phyloP scores from a whole-genome alignment of 1,140 invertebrate species.

The Heliconius melpomene region DNA sequence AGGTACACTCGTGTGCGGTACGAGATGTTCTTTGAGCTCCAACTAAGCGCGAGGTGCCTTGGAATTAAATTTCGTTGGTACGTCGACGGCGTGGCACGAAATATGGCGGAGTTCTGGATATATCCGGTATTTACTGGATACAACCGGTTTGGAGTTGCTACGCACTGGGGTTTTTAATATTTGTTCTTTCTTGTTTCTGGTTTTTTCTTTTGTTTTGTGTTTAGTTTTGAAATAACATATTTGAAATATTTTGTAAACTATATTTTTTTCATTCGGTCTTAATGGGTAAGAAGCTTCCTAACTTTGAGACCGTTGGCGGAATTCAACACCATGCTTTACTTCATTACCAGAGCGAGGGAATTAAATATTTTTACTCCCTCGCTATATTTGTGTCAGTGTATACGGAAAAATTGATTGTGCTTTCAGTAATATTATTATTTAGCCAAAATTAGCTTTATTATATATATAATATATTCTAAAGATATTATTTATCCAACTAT shows the following conservation, averaged over 20 bases:
- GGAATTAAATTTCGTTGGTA: conserved; percentile 44
- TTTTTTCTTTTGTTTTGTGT: not conserved
- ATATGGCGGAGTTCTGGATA: conserved; percentile 40
- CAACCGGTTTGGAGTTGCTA: conserved; percentile 31
- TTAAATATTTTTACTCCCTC: no score
- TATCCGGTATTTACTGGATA: conserved; percentile 44
- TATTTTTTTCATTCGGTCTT: no score
- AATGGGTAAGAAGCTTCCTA: no score
- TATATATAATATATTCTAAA: no score
- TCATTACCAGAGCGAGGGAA: no score
- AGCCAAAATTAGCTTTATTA: no score
- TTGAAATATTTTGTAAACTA: not conserved
- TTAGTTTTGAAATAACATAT: not conserved
- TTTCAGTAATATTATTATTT: no score
- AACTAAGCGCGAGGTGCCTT: conserved; percentile 44
- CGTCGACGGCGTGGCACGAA: conserved; percentile 43
- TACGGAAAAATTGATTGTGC: no score
- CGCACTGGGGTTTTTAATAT: conserved; percentile 32
- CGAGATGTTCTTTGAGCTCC: conserved; percentile 42
- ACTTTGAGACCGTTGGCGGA: no score
- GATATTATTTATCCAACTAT: no score
- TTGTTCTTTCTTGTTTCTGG: not conserved
- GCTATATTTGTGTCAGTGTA: no score
- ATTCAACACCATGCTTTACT: no score
- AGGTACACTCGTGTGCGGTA: conserved; percentile 25